These are phyloP conservation scores for Tretioscincus oriximinensis DNA, from an alignment of 2,113 vertebrate species.

Conservation along the genomic window DNA sequence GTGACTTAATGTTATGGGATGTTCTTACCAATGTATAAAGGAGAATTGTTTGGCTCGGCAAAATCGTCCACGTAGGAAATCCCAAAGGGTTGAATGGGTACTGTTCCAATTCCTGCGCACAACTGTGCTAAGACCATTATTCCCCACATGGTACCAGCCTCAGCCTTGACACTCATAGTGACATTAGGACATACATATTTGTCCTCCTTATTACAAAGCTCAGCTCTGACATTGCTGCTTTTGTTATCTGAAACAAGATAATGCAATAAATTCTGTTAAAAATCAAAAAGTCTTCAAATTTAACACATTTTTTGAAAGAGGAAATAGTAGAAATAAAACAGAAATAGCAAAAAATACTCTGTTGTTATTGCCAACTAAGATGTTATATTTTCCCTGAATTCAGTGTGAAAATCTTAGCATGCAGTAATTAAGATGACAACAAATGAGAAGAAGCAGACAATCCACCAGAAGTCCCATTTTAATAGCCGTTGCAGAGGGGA, in stretches of 20 bases:
- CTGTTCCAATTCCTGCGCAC: slow-evolving; percentile 88
- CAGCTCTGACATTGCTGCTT: slow-evolving; percentile 47
- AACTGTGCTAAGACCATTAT: slow-evolving; percentile 90
- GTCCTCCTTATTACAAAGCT: slow-evolving; percentile 66
- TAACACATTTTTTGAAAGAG: neutral
- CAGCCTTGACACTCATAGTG: slow-evolving; percentile 56
- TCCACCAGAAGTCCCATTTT: neutral
- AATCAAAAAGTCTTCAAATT: neutral
- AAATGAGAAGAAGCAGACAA: neutral
- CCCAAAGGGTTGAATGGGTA: slow-evolving; percentile 95
- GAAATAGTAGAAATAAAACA: neutral
- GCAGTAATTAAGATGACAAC: neutral
- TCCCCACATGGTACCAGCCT: slow-evolving; percentile 82
- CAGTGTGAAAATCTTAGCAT: neutral
- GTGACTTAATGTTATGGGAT: neutral
- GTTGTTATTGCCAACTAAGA: neutral
- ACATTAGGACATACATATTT: slow-evolving; percentile 46
- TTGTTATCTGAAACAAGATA: slow-evolving; percentile 68
- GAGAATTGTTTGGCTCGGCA: slow-evolving; percentile 84
- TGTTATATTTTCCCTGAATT: neutral
- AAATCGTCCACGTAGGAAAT: slow-evolving; percentile 96
- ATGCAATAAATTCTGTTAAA: neutral
- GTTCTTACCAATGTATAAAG: slow-evolving; percentile 87
- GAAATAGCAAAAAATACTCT: neutral
- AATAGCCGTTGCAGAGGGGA: neutral